Conservation (phyloP, 2,113 vertebrate genomes). For the Leptobrachium leishanense region DNA sequence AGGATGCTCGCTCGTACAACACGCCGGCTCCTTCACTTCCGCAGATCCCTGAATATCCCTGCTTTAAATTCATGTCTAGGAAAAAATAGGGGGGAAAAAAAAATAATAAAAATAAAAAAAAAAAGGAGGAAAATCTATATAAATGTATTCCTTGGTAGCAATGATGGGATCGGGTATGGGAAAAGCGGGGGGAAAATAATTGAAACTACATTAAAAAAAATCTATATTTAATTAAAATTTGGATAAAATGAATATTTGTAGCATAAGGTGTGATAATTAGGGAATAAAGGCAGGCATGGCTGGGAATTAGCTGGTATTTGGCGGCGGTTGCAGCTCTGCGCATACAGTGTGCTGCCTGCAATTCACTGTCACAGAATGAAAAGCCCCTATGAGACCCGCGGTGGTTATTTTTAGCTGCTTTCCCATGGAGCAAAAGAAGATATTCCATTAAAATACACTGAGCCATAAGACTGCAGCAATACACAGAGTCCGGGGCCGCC, state of each 20-base stretch:
- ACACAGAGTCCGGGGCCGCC: constrained; percentile 23
- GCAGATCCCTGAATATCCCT: constrained; percentile 34
- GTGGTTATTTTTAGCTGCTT: constrained; percentile 50
- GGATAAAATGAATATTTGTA: background rate
- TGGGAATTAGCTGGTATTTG: constrained; percentile 7
- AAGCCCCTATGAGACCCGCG: constrained; percentile 32
- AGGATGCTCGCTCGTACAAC: background rate
- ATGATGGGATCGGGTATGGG: background rate
- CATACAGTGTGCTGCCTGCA: constrained; percentile 28
- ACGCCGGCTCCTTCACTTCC: constrained; percentile 7
- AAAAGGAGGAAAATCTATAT: background rate
- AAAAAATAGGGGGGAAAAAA: background rate
- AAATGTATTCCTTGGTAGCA: background rate
- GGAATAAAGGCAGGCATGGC: background rate
- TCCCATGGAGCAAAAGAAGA: constrained; percentile 38
- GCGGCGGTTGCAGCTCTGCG: constrained; percentile 13
- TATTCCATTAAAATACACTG: constrained; percentile 42
- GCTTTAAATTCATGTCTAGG: constrained; percentile 42
- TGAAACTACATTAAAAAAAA: too few relatives aligned
- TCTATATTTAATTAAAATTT: background rate
- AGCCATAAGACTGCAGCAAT: constrained; percentile 42
- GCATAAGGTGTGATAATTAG: background rate
- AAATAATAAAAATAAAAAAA: background rate
- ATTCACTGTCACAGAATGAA: constrained; percentile 41
- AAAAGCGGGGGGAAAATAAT: background rate